Conservation (phyloP, 2,797 vertebrate species). For the Notamacropus eugenii region DNA sequence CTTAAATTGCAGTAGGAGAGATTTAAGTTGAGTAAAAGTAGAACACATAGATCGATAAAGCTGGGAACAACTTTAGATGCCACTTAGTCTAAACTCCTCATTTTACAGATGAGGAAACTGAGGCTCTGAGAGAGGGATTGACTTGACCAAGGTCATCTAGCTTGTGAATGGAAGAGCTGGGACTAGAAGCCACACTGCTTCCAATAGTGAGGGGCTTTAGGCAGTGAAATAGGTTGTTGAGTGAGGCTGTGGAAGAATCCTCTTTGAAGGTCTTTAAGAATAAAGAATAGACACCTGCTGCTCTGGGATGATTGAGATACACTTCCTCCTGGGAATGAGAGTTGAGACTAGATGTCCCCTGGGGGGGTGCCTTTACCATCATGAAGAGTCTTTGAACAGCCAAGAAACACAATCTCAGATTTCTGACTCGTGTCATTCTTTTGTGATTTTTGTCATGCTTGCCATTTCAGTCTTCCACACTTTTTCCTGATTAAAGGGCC, state of each 20-base stretch:
- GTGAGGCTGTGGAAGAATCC: not conserved
- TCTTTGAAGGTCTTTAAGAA: not conserved
- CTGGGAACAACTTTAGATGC: not conserved
- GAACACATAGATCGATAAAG: not conserved
- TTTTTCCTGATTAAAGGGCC: not conserved
- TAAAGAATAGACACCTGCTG: not conserved
- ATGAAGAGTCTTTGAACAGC: not conserved
- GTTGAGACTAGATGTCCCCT: not conserved
- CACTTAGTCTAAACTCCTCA: not conserved
- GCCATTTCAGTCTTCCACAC: not conserved
- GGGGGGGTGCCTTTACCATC: not conserved
- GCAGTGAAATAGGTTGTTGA: not conserved
- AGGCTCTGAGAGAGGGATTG: not conserved
- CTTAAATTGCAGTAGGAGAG: not conserved
- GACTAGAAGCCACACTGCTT: not conserved
- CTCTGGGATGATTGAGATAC: slow-evolving; percentile 9
- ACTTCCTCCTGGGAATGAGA: not conserved
- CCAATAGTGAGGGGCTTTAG: not conserved
- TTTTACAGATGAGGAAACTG: not conserved
- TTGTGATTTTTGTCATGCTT: not conserved
- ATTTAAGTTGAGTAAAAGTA: slow-evolving; percentile 6
- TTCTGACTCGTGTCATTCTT: slow-evolving; percentile 4
- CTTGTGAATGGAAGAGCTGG: not conserved
- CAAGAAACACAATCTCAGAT: not conserved
- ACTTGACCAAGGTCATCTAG: not conserved